Evolutionary conservation across 1,140 invertebrate species (phyloP), one percentile per base, ranked within the genome.

Genomic region (Lepeophtheirus salmonis): DNA sequence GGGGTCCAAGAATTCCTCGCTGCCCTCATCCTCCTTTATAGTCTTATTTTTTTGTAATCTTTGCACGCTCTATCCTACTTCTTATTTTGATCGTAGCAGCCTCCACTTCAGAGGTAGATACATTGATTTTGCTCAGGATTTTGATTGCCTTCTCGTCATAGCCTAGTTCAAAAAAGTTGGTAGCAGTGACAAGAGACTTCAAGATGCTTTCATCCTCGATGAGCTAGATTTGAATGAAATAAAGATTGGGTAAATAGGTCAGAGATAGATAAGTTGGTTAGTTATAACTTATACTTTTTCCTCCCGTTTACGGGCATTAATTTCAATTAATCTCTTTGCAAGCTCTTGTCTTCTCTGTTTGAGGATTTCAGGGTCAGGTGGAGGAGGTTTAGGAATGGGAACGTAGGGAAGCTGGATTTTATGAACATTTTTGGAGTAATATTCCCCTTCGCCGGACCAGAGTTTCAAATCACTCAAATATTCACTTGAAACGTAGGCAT

Each of bases 301-400:
- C 68, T 88, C 84, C 54, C 84, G 70, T 72, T 88, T 86, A 25
- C 83, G 78, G 2, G 84, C 84, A 70, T 89, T 88, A 50, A 88
- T 87, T 72, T 89, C 86, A 60, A 84, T 60, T 16, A 67, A 52
- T 30, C 65, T 24, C 51, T 62, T 61, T 54, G 62, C 20, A 62
- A 65, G 18, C 61, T 63, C 56, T 64, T 65, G 25, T 30, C 65
- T 63, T 60, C 62, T 13, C 22, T 23, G 13, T 18, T 57, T 54
- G 50, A 61, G 54, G 56, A 51, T 24, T 53, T 59, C 4, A 55
- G 64, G 50, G 64, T 60, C 50, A 63, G 48, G 63, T 66, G 52
- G 22, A 55, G 54, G 25, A 6, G 57, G 30, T 41, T 50, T 48
- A 2, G 18, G 12, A 14, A 16, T 23, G 1, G 48, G 30, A 2